Conservation (phyloP, 2,888 invertebrate species). For the Zele albiditarsus region DNA sequence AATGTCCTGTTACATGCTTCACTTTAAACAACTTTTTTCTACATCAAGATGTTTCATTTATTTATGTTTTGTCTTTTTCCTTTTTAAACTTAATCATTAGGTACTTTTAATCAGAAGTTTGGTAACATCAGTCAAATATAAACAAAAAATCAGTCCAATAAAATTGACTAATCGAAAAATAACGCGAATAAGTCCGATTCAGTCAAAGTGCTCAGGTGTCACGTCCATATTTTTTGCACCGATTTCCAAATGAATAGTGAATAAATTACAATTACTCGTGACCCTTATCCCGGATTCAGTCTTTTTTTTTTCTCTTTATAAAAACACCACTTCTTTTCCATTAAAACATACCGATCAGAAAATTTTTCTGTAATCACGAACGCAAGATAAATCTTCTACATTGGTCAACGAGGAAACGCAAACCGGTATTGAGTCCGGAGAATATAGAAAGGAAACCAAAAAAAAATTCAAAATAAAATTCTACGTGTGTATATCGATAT, state of each 20-base stretch:
- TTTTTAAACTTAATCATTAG: conserved; percentile 68
- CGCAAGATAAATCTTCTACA: conserved; percentile 46
- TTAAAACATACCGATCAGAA: conserved; percentile 20
- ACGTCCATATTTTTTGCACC: conserved; percentile 7
- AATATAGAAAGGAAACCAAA: conserved; percentile 53
- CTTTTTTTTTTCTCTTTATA: conserved; percentile 50
- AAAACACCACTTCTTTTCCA: conserved; percentile 44
- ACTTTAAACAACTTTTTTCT: conserved; percentile 27
- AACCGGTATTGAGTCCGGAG: conserved; percentile 51
- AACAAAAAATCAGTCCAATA: conserved; percentile 63
- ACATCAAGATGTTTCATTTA: conserved; percentile 16
- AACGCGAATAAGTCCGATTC: conserved; percentile 69
- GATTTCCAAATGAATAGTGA: conserved; percentile 11
- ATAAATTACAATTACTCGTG: conserved; percentile 21
- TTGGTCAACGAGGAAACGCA: conserved; percentile 46
- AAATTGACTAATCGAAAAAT: conserved; percentile 58
- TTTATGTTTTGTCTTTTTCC: conserved; percentile 36
- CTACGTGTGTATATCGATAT: conserved; percentile 69
- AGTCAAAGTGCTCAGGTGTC: conserved; percentile 54
- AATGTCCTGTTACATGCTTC: conserved; percentile 30
- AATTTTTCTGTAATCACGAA: conserved; percentile 31
- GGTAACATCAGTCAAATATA: conserved; percentile 73
- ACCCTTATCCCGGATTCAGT: conserved; percentile 56
- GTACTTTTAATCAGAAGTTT: conserved; percentile 71
- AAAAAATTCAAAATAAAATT: conserved; percentile 67